Evolutionary conservation across 2,888 invertebrate species (phyloP), one percentile per base, ranked within the genome.

Genomic region (Iselma pallidipennis): DNA sequence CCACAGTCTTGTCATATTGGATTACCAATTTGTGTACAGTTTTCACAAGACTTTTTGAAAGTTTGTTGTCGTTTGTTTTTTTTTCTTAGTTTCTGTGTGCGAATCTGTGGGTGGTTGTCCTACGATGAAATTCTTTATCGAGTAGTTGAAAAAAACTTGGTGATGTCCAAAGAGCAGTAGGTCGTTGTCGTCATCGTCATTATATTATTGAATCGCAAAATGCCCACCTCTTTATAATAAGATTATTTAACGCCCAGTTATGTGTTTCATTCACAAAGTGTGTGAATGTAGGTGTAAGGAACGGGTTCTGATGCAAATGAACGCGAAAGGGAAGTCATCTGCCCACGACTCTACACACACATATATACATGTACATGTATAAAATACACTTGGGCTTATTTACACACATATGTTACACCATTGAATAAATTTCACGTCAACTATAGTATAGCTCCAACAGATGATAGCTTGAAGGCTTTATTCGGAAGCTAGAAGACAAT

Each of bases 281-380:
- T 56, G 53, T 52, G 61, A 57, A 63, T 69, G 72, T 72, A 72
- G 72, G 74, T 67, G 72, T 65, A 61, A 54, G 61, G 68, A 65
- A 65, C 65, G 67, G 62, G 72, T 77, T 77, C 74, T 73, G 59
- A 77, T 76, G 76, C 74, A 76, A 77, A 77, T 74, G 71, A 74
- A 73, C 69, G 74, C 75, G 74, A 76, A 77, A 76, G 76, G 76
- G 76, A 77, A 76, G 76, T 76, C 73, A 71, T 72, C 74, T 73
- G 68, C 77, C 77, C 74, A 77, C 77, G 71, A 67, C 55, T 57
- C 54, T 56, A 59, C 57, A 55, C 55, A 57, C 57, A 60, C 59
- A 54, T 37, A 37, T 2, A 37, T 16, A 37, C 2, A 16, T 16
- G 7, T 5, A 37, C 5, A 16, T 7, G 7, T 16, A 37, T 37